Evolutionary conservation across 92 coral and sea anemone genomes (phyloP).

Genomic region (Phenganax subtilis): DNA sequence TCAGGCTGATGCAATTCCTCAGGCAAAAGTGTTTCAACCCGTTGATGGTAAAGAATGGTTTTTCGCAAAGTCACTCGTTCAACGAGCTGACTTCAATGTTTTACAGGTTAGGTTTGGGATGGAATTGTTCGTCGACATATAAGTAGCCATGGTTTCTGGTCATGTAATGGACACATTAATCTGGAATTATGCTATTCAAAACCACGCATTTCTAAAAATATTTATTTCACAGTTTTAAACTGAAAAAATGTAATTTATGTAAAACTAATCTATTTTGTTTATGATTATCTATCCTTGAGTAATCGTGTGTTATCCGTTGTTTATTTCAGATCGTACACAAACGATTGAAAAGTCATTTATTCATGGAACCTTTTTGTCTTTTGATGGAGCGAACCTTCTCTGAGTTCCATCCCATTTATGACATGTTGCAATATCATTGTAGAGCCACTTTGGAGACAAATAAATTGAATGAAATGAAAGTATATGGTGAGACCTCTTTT

Average conservation of each 20-base stretch:
- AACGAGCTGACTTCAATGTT: constrained; percentile 84
- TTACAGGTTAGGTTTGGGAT: constrained; percentile 45
- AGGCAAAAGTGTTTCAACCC: constrained; percentile 73
- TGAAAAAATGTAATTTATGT: neutral
- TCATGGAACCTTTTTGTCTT: constrained; percentile 80
- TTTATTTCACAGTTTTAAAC: too few relatives aligned
- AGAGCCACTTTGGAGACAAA: constrained; percentile 88
- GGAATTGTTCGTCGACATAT: neutral
- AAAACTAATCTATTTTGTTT: neutral
- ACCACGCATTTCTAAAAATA: too few relatives aligned
- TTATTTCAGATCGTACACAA: constrained; percentile 55
- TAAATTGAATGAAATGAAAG: constrained; percentile 75
- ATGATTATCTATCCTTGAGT: neutral
- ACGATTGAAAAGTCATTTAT: constrained; percentile 74
- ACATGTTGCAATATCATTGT: constrained; percentile 80
- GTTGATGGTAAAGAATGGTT: constrained; percentile 87
- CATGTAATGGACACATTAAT: too few relatives aligned
- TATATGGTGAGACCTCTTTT: constrained; percentile 59
- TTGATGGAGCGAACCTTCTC: constrained; percentile 82
- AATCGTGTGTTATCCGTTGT: neutral
- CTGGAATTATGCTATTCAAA: too few relatives aligned
- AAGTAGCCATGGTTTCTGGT: neutral
- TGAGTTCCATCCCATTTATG: constrained; percentile 84
- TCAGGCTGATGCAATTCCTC: constrained; percentile 69
- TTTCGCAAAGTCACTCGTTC: constrained; percentile 87